Percentiles rank a stretch among this genome's conserved stretches.
phyloP scores from a whole-genome alignment of 2,113 vertebrate species.

The Corythaeola cristata region DNA sequence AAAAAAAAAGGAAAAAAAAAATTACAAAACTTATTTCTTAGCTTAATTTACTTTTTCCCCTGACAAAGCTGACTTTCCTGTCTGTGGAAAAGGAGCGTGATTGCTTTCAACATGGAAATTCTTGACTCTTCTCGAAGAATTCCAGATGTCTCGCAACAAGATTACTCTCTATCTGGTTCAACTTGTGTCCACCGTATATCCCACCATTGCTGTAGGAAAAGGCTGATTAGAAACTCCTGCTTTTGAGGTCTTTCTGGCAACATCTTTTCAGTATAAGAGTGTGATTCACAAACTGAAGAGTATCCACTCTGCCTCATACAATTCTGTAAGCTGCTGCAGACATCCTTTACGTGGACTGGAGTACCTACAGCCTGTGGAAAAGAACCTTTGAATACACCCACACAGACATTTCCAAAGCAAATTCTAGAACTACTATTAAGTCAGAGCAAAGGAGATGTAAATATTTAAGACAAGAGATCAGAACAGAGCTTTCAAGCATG shows the following conservation, averaged over 20 bases:
- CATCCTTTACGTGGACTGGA: background rate
- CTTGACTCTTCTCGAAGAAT: background rate
- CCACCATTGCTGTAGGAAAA: background rate
- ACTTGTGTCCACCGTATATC: background rate
- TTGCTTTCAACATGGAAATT: background rate
- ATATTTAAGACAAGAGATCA: background rate
- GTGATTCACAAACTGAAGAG: background rate
- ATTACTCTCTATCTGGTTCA: background rate
- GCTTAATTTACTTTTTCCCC: background rate
- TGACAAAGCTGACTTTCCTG: background rate
- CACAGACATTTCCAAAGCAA: background rate
- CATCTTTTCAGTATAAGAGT: background rate
- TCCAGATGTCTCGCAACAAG: background rate
- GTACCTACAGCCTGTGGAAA: background rate
- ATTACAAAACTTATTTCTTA: background rate
- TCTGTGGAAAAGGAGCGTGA: background rate
- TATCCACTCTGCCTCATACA: background rate
- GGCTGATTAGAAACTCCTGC: background rate
- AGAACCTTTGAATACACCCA: background rate
- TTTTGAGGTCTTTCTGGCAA: background rate
- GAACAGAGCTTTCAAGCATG: background rate
- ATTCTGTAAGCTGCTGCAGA: background rate
- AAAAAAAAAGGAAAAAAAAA: background rate
- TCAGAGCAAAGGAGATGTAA: background rate
- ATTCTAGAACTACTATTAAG: background rate